phyloP scores from a whole-genome alignment of 2,797 vertebrate genomes.

The Sylvilagus floridanus region DNA sequence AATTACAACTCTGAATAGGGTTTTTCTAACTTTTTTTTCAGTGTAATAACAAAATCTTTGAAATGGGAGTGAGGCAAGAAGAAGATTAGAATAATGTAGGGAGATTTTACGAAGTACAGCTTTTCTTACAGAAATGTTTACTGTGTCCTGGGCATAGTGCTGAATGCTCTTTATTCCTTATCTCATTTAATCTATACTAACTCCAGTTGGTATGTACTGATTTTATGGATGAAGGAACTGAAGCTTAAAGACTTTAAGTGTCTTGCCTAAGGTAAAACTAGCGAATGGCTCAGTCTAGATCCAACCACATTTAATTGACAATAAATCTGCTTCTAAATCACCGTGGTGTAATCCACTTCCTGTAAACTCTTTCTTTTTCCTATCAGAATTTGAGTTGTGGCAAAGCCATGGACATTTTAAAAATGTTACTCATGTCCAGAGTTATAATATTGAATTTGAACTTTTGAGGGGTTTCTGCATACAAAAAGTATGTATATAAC shows the following conservation, averaged over 20 bases:
- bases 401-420: constrained; percentile 29
- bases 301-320: constrained; percentile 41
- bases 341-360: constrained; percentile 22
- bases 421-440: neutral
- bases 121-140: constrained; percentile 43
- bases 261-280: constrained; percentile 64
- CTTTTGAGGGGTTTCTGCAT: neutral
- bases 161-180: constrained; percentile 61
- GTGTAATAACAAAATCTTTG: constrained; percentile 58
- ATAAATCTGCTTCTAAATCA: constrained; percentile 54
- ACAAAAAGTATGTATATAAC: neutral
- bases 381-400: constrained; percentile 19
- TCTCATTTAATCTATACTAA: constrained; percentile 68
- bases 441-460: constrained; percentile 38
- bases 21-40: constrained; percentile 66
- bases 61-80: constrained; percentile 16
- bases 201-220: constrained; percentile 51
- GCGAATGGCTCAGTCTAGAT: constrained; percentile 49
- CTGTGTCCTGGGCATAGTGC: constrained; percentile 21
- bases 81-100: constrained; percentile 14
- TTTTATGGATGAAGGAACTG: constrained; percentile 54
- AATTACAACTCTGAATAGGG: constrained; percentile 29
- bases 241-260: constrained; percentile 57
- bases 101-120: constrained; percentile 27
- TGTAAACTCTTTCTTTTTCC: constrained; percentile 27